Evolutionary conservation across 2,113 vertebrate species (phyloP).

Genomic region (Melozone crissalis): DNA sequence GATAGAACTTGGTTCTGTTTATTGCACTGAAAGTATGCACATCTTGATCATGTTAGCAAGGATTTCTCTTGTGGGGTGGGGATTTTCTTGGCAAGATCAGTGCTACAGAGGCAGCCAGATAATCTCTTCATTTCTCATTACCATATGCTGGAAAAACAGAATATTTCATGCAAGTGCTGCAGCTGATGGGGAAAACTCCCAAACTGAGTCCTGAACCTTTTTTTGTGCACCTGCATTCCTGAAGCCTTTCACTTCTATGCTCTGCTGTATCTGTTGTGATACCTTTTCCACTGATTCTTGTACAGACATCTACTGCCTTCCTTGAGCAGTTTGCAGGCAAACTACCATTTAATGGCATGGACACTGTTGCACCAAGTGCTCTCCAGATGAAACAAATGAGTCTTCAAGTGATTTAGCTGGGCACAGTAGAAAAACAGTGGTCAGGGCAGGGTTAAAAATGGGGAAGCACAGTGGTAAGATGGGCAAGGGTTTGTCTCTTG

Average conservation of each 20-base stretch:
- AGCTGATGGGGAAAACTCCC: background rate
- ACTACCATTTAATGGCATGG: background rate
- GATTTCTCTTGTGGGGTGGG: slow-evolving; percentile 23
- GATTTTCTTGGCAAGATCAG: slow-evolving; percentile 50
- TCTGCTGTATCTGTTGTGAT: background rate
- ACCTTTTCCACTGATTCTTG: fast-evolving
- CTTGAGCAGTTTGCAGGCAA: background rate
- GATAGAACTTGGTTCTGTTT: background rate
- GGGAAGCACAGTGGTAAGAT: background rate
- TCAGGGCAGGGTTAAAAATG: background rate
- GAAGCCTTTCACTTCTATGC: background rate
- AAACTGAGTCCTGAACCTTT: background rate
- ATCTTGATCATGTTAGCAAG: slow-evolving; percentile 21
- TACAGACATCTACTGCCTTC: background rate
- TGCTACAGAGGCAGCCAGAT: slow-evolving; percentile 37
- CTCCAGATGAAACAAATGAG: fast-evolving
- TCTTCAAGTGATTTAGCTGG: background rate
- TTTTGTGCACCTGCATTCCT: background rate
- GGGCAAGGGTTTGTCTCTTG: background rate
- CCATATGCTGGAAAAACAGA: slow-evolving; percentile 51
- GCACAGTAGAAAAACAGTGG: background rate
- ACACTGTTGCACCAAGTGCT: background rate
- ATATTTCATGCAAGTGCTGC: background rate
- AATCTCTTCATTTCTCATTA: slow-evolving; percentile 42
- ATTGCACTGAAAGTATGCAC: background rate